Evolutionary conservation across 2,888 invertebrate genomes (phyloP).

Genomic region (Ophioninae sp.): DNA sequence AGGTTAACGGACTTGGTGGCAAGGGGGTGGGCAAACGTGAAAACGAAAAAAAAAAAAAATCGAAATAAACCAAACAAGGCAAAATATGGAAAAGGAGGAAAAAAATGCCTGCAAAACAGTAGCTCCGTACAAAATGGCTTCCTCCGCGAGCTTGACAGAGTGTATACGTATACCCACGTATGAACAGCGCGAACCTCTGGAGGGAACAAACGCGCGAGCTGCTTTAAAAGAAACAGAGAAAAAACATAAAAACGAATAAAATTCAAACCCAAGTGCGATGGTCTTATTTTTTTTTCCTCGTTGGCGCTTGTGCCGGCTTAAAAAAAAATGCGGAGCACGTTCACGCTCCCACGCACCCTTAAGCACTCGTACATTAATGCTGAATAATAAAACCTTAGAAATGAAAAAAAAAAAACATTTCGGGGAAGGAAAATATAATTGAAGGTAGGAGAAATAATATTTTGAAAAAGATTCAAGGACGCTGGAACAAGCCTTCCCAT

Average conservation of each 20-base stretch:
- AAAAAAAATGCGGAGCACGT: background rate
- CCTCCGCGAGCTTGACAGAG: constrained; percentile 3
- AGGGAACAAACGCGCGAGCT: constrained; percentile 9
- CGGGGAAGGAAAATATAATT: background rate
- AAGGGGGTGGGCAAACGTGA: background rate
- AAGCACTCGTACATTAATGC: constrained; percentile 2
- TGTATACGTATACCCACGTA: background rate
- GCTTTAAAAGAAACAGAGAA: background rate
- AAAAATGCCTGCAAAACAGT: background rate
- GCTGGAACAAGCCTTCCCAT: too few relatives aligned
- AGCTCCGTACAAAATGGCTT: constrained; percentile 21
- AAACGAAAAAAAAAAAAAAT: background rate
- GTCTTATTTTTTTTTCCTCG: background rate
- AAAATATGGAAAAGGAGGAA: too few relatives aligned
- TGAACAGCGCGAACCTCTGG: constrained; percentile 1
- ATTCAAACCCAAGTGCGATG: background rate
- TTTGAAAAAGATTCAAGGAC: too few relatives aligned
- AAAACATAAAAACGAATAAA: constrained; percentile 1
- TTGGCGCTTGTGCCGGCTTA: background rate
- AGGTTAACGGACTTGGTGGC: background rate
- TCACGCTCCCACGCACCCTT: background rate
- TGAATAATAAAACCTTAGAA: background rate
- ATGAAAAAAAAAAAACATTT: background rate
- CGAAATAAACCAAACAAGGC: background rate
- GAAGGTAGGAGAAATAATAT: too few relatives aligned